Evolutionary conservation across 2,888 invertebrate genomes (phyloP).

Genomic region (Linnaemya vulpina): DNA sequence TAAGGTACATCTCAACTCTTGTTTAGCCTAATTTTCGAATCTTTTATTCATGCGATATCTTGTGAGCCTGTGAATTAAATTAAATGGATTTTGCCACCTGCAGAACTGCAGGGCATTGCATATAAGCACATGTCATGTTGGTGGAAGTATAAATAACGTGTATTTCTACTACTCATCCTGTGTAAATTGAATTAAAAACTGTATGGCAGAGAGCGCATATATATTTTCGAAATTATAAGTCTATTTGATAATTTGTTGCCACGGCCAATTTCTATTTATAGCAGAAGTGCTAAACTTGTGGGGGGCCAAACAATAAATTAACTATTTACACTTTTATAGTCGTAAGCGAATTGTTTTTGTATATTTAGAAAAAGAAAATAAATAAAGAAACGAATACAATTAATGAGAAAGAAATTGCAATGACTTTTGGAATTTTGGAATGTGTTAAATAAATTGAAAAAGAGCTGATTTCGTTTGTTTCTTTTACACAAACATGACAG

Average conservation of each 20-base stretch:
- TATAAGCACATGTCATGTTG: not conserved
- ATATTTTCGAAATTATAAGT: conserved; percentile 15
- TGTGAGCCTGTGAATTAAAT: not conserved
- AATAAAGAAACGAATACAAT: no score
- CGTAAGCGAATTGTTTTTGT: not conserved
- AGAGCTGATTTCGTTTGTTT: not conserved
- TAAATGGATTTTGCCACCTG: not conserved
- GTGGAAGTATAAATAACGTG: conserved; percentile 6
- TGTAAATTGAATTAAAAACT: conserved; percentile 11
- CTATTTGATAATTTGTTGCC: conserved; percentile 34
- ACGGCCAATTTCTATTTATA: conserved; percentile 11
- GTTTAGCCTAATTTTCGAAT: no score
- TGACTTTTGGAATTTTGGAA: not conserved
- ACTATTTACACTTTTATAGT: not conserved
- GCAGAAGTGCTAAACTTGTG: conserved; percentile 13
- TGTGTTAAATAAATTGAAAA: not conserved
- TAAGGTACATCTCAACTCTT: not conserved
- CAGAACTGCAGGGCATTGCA: conserved; percentile 5
- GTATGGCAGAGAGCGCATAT: not conserved
- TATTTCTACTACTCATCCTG: conserved; percentile 17
- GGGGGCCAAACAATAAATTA: conserved; percentile 12
- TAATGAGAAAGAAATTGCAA: not conserved
- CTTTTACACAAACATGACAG: no score
- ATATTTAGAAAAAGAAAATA: not conserved
- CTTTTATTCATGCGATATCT: no score